These are phyloP conservation scores for Puntigrus tetrazona DNA, from an alignment of 2,113 vertebrate species.

Conservation along the genomic window DNA sequence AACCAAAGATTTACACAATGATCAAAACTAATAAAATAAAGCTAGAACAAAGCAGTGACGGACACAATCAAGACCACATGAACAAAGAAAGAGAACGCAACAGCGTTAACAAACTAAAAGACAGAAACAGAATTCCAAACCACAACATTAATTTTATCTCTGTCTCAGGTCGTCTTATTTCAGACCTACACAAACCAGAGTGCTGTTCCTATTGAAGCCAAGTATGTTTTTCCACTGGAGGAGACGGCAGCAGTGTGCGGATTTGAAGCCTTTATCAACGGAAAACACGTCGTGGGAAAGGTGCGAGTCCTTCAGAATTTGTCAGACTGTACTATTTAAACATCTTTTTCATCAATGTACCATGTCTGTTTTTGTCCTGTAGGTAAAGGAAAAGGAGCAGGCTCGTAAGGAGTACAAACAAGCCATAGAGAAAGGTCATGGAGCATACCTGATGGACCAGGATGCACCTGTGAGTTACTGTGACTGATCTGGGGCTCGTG, in stretches of 20 bases:
- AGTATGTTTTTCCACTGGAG: slow-evolving; percentile 87
- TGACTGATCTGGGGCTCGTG: neutral
- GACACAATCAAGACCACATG: neutral
- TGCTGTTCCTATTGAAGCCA: slow-evolving; percentile 81
- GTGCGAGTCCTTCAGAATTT: slow-evolving; percentile 62
- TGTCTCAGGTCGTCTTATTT: slow-evolving; percentile 81
- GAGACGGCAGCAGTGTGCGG: slow-evolving; percentile 86
- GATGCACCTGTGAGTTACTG: slow-evolving; percentile 75
- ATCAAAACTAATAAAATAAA: neutral
- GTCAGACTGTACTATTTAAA: neutral
- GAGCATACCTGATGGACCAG: slow-evolving; percentile 89
- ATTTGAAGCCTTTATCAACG: slow-evolving; percentile 91
- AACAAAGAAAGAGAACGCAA: neutral
- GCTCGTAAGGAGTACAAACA: slow-evolving; percentile 80
- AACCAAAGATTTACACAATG: no score
- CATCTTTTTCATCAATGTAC: neutral
- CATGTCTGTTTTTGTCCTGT: slow-evolving; percentile 45
- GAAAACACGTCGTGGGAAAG: slow-evolving; percentile 85
- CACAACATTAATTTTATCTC: neutral
- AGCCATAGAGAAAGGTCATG: slow-evolving; percentile 80
- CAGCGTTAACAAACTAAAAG: neutral
- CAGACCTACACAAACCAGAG: slow-evolving; percentile 84
- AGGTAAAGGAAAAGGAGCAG: slow-evolving; percentile 86
- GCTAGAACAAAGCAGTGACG: neutral
- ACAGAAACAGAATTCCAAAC: neutral